phyloP scores from a whole-genome alignment of 2,888 invertebrate genomes.

The Cantharis rustica region DNA sequence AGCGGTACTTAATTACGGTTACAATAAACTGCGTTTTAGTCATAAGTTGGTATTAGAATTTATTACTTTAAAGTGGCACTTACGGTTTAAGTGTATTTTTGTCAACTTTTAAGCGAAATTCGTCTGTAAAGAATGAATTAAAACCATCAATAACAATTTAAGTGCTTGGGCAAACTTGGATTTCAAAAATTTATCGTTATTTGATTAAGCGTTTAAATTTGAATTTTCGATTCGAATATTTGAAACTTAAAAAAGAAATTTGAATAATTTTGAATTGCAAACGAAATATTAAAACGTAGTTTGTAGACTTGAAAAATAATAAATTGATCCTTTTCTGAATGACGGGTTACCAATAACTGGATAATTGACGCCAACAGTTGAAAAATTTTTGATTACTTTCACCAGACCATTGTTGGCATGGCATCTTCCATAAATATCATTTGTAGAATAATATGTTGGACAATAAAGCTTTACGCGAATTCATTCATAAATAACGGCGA shows the following conservation, averaged over 20 bases:
- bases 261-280: background rate
- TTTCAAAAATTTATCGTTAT: background rate
- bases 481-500: conserved; percentile 39
- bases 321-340: background rate
- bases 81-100: background rate
- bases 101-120: background rate
- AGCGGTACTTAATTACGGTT: background rate
- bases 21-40: background rate
- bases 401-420: conserved; percentile 34
- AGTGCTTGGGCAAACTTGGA: background rate
- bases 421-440: conserved; percentile 39
- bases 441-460: conserved; percentile 39
- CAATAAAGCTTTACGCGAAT: conserved; percentile 40
- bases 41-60: background rate
- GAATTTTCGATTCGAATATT: background rate
- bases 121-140: background rate
- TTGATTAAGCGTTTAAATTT: background rate
- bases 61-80: background rate
- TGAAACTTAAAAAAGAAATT: background rate
- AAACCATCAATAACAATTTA: background rate
- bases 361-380: background rate
- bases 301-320: background rate
- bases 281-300: background rate
- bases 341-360: background rate
- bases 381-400: background rate